phyloP scores from a whole-genome alignment of 1,140 invertebrate genomes.

The Drosophila kikkawai region DNA sequence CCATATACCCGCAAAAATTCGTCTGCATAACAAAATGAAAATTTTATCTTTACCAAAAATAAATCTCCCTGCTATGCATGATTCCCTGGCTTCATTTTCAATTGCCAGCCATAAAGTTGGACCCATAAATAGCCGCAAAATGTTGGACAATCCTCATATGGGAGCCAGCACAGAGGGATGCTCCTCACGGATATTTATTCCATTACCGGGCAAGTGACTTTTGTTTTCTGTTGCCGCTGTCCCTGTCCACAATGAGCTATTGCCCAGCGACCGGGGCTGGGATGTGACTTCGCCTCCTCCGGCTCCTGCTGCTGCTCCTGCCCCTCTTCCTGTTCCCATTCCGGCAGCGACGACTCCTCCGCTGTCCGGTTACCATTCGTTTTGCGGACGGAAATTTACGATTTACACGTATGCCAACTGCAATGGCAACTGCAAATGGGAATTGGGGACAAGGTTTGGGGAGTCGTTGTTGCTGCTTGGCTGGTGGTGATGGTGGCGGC shows the following conservation, averaged over 20 bases:
- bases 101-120: conserved; percentile 43
- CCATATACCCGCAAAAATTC: background rate
- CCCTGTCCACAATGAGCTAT: conserved; percentile 49
- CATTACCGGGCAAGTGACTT: conserved; percentile 50
- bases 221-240: conserved; percentile 43
- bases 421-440: conserved; percentile 54
- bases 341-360: conserved; percentile 7
- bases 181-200: conserved; percentile 49
- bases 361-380: conserved; percentile 60
- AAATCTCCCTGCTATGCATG: conserved; percentile 20
- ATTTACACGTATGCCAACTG: conserved; percentile 80
- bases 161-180: conserved; percentile 20
- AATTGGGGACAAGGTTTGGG: conserved; percentile 27
- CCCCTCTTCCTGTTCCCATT: conserved; percentile 14
- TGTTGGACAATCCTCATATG: conserved; percentile 41
- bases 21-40: conserved; percentile 4
- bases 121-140: conserved; percentile 52
- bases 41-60: conserved; percentile 19
- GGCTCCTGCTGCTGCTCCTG: background rate
- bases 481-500: conserved; percentile 6
- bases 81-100: conserved; percentile 28
- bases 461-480: background rate
- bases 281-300: background rate
- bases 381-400: conserved; percentile 76
- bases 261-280: conserved; percentile 18